Evolutionary conservation across 2,888 invertebrate genomes (phyloP).

Genomic region (Yponomeuta plumbellus): DNA sequence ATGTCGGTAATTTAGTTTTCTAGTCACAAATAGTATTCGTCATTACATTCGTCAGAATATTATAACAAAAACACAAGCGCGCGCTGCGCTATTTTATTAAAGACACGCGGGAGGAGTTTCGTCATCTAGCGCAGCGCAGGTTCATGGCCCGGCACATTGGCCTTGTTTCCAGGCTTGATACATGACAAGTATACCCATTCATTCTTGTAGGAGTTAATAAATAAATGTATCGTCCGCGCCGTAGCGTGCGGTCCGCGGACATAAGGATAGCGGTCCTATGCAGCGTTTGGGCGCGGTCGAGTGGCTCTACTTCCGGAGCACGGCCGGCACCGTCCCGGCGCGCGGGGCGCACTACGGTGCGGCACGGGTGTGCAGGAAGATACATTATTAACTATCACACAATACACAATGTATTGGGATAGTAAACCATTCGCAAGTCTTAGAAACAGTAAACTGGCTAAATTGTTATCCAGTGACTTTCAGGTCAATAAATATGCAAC

Average conservation of each 20-base stretch:
- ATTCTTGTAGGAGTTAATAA: background rate
- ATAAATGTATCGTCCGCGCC: constrained; percentile 56
- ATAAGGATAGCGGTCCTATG: constrained; percentile 89
- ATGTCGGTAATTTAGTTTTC: no score
- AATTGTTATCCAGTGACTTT: no score
- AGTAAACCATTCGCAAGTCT: no score
- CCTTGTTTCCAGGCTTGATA: no score
- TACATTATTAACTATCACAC: background rate
- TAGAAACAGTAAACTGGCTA: no score
- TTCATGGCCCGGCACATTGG: no score
- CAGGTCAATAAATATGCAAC: no score
- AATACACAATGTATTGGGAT: background rate
- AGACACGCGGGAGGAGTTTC: no score
- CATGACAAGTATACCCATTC: background rate
- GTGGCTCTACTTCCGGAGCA: constrained; percentile 80
- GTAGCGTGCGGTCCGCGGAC: constrained; percentile 82
- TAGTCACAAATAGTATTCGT: no score
- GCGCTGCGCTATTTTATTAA: background rate
- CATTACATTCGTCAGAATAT: no score
- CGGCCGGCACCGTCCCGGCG: constrained; percentile 74
- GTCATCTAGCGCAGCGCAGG: no score
- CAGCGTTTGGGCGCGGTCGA: constrained; percentile 79
- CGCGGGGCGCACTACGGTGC: constrained; percentile 43
- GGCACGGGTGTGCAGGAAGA: constrained; percentile 48
- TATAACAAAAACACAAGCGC: no score